These are phyloP conservation scores for Lemur catta DNA, from an alignment of 2,797 vertebrate species.

Conservation along the genomic window DNA sequence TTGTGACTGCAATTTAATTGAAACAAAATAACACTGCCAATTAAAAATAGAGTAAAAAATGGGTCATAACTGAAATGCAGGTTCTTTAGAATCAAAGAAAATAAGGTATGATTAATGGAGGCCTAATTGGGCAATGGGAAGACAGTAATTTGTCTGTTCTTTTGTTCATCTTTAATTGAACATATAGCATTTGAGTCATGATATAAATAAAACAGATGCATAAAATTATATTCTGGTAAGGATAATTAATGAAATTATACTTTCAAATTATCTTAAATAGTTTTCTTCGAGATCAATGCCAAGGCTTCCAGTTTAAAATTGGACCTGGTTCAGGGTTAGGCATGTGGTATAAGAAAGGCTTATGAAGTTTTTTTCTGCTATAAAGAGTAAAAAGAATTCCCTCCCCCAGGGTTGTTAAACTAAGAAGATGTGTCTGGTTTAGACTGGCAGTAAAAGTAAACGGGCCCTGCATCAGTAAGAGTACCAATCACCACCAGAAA, in stretches of 20 bases:
- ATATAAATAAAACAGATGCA: constrained; percentile 23
- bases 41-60: constrained; percentile 60
- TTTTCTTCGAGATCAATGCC: neutral
- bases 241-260: constrained; percentile 3
- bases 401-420: neutral
- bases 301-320: neutral
- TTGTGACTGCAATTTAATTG: constrained; percentile 31
- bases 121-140: constrained; percentile 19
- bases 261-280: neutral
- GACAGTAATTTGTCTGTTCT: neutral
- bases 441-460: neutral
- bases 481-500: neutral
- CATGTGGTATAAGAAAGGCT: neutral
- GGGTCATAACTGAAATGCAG: neutral
- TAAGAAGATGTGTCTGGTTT: neutral
- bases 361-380: neutral
- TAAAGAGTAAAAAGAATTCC: neutral
- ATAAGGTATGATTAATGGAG: constrained; percentile 24
- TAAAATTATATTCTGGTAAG: neutral
- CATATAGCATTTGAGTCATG: neutral
- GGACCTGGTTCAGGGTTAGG: neutral
- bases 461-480: neutral
- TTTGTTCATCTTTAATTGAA: constrained; percentile 38
- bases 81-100: constrained; percentile 51
- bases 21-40: constrained; percentile 52